Conservation (phyloP, 2,888 invertebrate genomes). For the Cetonia aurata region DNA sequence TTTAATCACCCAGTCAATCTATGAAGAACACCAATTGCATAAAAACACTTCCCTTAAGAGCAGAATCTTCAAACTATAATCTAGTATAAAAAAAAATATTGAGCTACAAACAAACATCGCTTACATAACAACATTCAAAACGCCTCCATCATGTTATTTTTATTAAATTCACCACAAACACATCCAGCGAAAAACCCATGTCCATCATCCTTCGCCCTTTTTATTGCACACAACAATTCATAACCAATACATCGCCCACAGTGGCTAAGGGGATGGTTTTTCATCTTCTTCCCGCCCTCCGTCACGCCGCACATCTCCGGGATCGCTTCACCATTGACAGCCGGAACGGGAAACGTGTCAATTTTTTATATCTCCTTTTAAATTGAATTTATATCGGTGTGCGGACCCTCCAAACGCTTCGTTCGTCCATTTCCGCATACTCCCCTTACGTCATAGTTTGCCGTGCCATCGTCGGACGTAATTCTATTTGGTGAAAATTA, state of each 20-base stretch:
- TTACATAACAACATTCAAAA: too few relatives aligned
- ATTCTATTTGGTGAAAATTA: slow-evolving; percentile 34
- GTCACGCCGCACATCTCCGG: too few relatives aligned
- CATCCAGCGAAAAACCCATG: too few relatives aligned
- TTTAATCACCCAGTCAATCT: too few relatives aligned
- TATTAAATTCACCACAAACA: too few relatives aligned
- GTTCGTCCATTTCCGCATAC: slow-evolving; percentile 18
- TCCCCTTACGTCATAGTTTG: slow-evolving; percentile 15
- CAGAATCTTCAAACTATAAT: too few relatives aligned
- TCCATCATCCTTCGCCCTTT: slow-evolving; percentile 3
- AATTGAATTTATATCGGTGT: slow-evolving; percentile 52
- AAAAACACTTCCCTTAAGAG: too few relatives aligned
- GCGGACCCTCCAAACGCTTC: slow-evolving; percentile 28
- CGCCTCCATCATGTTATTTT: too few relatives aligned
- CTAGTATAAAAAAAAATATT: too few relatives aligned
- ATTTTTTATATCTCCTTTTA: slow-evolving; percentile 53
- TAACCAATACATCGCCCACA: slow-evolving; percentile 19
- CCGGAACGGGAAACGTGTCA: slow-evolving; percentile 47
- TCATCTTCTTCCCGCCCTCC: too few relatives aligned
- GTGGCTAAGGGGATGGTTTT: neutral
- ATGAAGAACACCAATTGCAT: too few relatives aligned
- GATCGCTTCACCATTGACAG: neutral
- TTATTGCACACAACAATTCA: slow-evolving; percentile 27
- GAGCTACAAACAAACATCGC: too few relatives aligned
- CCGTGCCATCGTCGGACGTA: slow-evolving; percentile 16